These are phyloP conservation scores for Carpatolechia fugitivella DNA, from an alignment of 2,888 invertebrate genomes.

Conservation along the genomic window DNA sequence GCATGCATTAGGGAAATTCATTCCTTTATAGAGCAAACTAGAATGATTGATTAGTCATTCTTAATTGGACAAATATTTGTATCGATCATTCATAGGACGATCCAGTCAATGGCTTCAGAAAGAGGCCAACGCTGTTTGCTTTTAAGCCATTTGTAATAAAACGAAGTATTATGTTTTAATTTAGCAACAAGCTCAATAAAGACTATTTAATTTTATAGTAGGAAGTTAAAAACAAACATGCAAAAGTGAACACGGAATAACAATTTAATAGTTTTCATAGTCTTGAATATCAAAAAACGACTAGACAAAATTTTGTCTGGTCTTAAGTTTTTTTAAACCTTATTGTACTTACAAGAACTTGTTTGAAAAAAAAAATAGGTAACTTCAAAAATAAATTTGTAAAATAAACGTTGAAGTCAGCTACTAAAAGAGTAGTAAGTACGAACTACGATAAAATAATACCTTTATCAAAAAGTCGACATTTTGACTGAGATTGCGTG, in stretches of 20 bases:
- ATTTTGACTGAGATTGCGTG: slow-evolving; percentile 73
- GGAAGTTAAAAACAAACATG: too few relatives aligned
- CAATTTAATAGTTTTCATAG: too few relatives aligned
- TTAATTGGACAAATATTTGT: slow-evolving; percentile 61
- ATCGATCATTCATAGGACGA: slow-evolving; percentile 35
- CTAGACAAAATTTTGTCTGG: too few relatives aligned
- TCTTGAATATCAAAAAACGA: too few relatives aligned
- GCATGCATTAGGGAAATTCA: slow-evolving; percentile 14
- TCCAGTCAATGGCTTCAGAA: slow-evolving; percentile 35
- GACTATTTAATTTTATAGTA: too few relatives aligned
- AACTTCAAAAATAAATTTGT: slow-evolving; percentile 10
- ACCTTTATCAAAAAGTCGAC: slow-evolving; percentile 71
- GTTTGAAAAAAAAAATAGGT: background rate
- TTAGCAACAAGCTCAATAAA: too few relatives aligned
- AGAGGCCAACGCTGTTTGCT: slow-evolving; percentile 29
- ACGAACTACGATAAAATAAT: slow-evolving; percentile 51
- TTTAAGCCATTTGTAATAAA: too few relatives aligned
- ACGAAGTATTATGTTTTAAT: too few relatives aligned
- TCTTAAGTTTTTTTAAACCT: too few relatives aligned
- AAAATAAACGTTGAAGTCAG: slow-evolving; percentile 34
- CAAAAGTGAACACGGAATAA: too few relatives aligned
- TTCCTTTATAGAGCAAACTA: slow-evolving; percentile 37
- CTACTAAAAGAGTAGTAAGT: slow-evolving; percentile 32
- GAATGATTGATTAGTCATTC: slow-evolving; percentile 57
- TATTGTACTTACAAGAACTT: too few relatives aligned